Evolutionary conservation across 2,888 invertebrate species (phyloP).

Genomic region (Hyposoter didymator): DNA sequence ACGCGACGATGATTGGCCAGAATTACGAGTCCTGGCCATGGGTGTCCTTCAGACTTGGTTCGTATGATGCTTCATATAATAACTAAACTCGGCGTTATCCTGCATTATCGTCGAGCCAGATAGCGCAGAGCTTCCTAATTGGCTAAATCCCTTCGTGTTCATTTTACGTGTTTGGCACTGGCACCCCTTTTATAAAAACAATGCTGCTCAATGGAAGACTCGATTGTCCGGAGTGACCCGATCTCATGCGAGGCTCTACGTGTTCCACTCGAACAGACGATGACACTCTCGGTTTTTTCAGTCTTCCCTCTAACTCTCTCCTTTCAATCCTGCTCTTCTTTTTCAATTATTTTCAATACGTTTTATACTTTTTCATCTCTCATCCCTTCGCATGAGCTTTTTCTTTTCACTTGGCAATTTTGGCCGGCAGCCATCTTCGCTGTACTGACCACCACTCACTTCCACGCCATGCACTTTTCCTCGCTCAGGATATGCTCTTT

Average conservation of each 20-base stretch:
- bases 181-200: neutral
- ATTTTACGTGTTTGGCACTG: neutral
- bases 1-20: neutral
- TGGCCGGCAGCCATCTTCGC: constrained; percentile 56
- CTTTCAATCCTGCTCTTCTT: neutral
- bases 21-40: neutral
- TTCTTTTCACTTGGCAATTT: constrained; percentile 58
- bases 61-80: neutral
- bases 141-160: neutral
- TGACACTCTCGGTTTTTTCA: constrained; percentile 22
- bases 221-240: neutral
- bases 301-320: constrained; percentile 5
- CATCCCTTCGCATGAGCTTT: constrained; percentile 6
- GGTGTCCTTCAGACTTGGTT: neutral
- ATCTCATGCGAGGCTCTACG: neutral
- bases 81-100: neutral
- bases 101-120: neutral
- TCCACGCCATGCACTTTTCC: constrained; percentile 31
- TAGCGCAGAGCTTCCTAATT: neutral
- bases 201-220: too few species aligned
- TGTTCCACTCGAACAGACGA: constrained; percentile 34
- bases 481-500: neutral
- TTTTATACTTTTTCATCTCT: constrained; percentile 9
- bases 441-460: constrained; percentile 31
- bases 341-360: constrained; percentile 45